Evolutionary conservation across 2,888 invertebrate species (phyloP).

Genomic region (Anagyrus pseudococci): DNA sequence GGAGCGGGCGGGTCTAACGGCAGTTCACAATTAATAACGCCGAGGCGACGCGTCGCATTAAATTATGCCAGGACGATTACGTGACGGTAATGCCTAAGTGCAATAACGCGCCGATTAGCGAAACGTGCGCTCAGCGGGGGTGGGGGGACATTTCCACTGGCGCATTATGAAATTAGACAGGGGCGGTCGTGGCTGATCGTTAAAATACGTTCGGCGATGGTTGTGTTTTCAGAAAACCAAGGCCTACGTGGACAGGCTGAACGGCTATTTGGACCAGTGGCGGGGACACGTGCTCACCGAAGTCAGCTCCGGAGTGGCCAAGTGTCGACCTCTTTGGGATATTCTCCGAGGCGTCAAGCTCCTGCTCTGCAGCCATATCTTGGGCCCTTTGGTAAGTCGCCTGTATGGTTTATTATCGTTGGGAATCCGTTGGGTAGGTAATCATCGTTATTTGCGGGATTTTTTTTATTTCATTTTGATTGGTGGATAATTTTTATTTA

Average conservation of each 20-base stretch:
- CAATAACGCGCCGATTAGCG: too few relatives aligned
- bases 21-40: too few relatives aligned
- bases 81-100: too few relatives aligned
- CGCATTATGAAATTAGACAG: too few relatives aligned
- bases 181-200: not conserved
- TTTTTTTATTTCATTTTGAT: too few relatives aligned
- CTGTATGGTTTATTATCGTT: conserved; percentile 14
- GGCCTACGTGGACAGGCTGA: conserved; percentile 67
- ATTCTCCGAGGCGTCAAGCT: conserved; percentile 72
- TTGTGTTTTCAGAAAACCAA: conserved; percentile 65
- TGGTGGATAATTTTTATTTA: too few relatives aligned
- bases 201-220: conserved; percentile 1
- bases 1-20: too few relatives aligned
- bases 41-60: too few relatives aligned
- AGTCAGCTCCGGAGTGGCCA: conserved; percentile 71
- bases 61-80: too few relatives aligned
- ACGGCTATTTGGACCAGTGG: conserved; percentile 73
- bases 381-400: conserved; percentile 69
- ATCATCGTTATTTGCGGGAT: too few relatives aligned
- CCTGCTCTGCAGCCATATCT: conserved; percentile 69
- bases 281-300: conserved; percentile 71
- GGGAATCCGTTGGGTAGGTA: not conserved
- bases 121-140: too few relatives aligned
- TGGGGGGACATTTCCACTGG: too few relatives aligned
- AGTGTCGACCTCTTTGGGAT: conserved; percentile 76